Evolutionary conservation across 1,140 invertebrate genomes (phyloP).

Genomic region (Antheraea pernyi): DNA sequence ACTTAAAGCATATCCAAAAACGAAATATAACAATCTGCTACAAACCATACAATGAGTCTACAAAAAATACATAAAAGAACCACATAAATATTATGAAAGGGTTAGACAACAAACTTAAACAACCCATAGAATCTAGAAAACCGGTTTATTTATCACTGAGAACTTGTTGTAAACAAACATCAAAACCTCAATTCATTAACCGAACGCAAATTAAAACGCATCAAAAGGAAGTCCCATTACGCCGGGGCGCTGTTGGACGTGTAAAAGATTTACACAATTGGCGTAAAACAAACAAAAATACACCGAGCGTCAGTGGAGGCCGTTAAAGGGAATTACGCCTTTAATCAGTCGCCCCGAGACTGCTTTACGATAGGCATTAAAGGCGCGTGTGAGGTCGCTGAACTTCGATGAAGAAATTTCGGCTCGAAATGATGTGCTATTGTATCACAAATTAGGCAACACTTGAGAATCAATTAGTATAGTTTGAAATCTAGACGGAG

Average conservation of each 20-base stretch:
- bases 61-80: neutral
- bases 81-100: neutral
- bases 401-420: slow-evolving; percentile 48
- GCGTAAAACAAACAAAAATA: slow-evolving; percentile 49
- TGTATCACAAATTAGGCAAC: neutral
- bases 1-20: no score
- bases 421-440: neutral
- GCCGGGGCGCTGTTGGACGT: slow-evolving; percentile 18
- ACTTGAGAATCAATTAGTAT: no score
- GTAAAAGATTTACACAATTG: slow-evolving; percentile 55
- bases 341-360: slow-evolving; percentile 60
- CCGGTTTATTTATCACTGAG: neutral
- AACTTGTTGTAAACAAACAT: neutral
- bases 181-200: slow-evolving; percentile 1
- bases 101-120: neutral
- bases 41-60: no score
- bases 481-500: no score
- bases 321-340: slow-evolving; percentile 48
- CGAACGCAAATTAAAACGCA: slow-evolving; percentile 7
- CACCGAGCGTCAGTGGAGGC: slow-evolving; percentile 30
- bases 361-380: slow-evolving; percentile 66
- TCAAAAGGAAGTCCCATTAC: slow-evolving; percentile 21
- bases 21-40: no score
- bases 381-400: slow-evolving; percentile 46
- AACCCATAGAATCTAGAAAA: neutral